Evolutionary conservation across 2,797 vertebrate genomes (phyloP), one percentile per base, ranked within the genome.

Genomic region (Lycodopsis pacificus): DNA sequence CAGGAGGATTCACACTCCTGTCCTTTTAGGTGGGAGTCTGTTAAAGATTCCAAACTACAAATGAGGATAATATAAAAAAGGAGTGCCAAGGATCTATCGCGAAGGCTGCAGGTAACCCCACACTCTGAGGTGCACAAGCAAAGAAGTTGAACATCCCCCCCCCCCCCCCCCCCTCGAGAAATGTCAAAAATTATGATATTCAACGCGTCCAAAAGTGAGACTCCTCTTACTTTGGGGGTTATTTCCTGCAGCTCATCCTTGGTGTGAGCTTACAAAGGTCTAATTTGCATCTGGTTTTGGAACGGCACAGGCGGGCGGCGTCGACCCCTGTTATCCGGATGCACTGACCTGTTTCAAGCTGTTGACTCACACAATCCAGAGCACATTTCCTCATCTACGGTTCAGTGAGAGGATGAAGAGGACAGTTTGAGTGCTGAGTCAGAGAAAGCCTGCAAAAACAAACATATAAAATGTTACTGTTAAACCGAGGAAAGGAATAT

Each of bases 241-340:
- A 59, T 79, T 83, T 82, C 58, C 65, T 13, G 64, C 80, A 85
- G 66, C 80, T 77, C 79, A 76, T 74, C 64, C 64, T 71, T 11
- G 13, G 48, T 51, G 78, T 66, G 69, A 54, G 76, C 74, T 79
- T 57, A 69, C 71, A 91, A 91, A 91, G 77, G 81, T 88, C 87
- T 84, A 63, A 88, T 93, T 92, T 86, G 85, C 90, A 86, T 88
- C 73, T 49, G 32, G 66, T 82, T 85, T 79, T 79, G 69, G 61
- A 88, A 51, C 15, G 4, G 65, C 86, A 76, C 40, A 74, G 73
- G 51, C 56, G 84, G 78, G 46, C 53, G 49, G 79, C 65, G 15
- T 62, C 38, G 14, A 81, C 82, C 53, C 72, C 81, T 81, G 86
- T 84, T 89, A 89, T 91, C 79, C 73, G 79, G 78, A 84, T 1